A percentile compares a stretch with the other conserved stretches of the same genome.
These are phyloP conservation scores for Moxostoma hubbsi DNA, from an alignment of 2,797 vertebrate genomes.

Conservation along the genomic window DNA sequence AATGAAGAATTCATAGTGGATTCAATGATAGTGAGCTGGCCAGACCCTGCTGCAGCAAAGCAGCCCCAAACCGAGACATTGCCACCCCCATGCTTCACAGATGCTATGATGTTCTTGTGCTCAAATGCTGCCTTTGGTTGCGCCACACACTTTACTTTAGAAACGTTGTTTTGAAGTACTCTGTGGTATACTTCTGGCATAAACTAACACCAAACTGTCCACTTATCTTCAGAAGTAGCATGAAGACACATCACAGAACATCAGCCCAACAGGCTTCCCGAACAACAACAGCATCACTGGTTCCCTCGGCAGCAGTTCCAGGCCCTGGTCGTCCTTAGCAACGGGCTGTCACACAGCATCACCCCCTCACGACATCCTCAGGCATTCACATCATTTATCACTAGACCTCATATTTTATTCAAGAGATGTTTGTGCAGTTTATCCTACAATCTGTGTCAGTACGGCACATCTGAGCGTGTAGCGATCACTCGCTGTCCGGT, in stretches of 20 bases:
- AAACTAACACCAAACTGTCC: too few species aligned
- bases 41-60: too few species aligned
- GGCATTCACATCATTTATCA: conserved; percentile 49
- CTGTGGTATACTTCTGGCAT: too few species aligned
- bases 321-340: conserved; percentile 29
- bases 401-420: conserved; percentile 51
- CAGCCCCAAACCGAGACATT: too few species aligned
- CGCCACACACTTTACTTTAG: too few species aligned
- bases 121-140: too few species aligned
- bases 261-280: conserved; percentile 65
- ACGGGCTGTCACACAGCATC: conserved; percentile 16
- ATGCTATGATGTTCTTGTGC: too few species aligned
- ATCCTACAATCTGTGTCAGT: neutral
- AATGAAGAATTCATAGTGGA: too few species aligned
- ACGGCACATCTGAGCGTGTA: neutral
- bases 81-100: too few species aligned
- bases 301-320: conserved; percentile 49
- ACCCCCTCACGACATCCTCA: neutral
- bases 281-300: conserved; percentile 72
- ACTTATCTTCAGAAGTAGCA: conserved; percentile 27
- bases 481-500: neutral
- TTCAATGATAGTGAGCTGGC: too few species aligned
- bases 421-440: conserved; percentile 13
- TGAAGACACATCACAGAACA: conserved; percentile 59
- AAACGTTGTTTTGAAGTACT: too few species aligned